Evolutionary conservation across 2,888 invertebrate genomes (phyloP).

Genomic region (Scaeva pyrastri): DNA sequence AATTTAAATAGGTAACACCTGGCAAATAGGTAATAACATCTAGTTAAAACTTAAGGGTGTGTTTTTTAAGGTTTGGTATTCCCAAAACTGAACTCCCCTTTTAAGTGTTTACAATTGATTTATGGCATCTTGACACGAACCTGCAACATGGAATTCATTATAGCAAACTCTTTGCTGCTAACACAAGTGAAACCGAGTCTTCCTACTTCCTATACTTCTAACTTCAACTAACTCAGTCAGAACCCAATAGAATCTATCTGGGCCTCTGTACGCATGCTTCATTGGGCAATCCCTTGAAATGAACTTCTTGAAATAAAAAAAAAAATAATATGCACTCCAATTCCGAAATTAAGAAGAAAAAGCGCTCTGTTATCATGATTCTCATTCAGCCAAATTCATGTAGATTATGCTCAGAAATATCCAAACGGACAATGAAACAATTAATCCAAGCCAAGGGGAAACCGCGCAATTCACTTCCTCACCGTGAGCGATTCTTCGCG

Average conservation of each 20-base stretch:
- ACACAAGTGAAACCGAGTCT: not conserved
- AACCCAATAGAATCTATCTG: conserved; percentile 4
- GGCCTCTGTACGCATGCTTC: conserved; percentile 55
- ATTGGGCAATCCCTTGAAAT: conserved; percentile 63
- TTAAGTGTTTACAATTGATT: conserved; percentile 52
- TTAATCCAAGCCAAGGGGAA: conserved; percentile 50
- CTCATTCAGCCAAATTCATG: conserved; percentile 65
- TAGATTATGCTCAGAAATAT: conserved; percentile 14
- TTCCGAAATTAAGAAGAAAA: not conserved
- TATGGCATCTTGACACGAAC: conserved; percentile 56
- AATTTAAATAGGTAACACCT: not conserved
- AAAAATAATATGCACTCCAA: conserved; percentile 33
- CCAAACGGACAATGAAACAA: not conserved
- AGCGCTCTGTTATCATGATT: conserved; percentile 63
- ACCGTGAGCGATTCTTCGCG: conserved; percentile 47
- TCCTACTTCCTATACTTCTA: conserved; percentile 26
- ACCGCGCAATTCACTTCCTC: conserved; percentile 56
- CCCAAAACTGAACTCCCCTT: not conserved
- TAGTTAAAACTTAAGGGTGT: conserved; percentile 29
- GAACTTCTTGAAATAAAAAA: conserved; percentile 18
- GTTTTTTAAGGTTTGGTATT: conserved; percentile 46
- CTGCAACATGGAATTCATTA: conserved; percentile 49
- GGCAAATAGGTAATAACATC: conserved; percentile 4
- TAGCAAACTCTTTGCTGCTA: conserved; percentile 2
- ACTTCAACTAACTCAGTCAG: conserved; percentile 14